Evolutionary conservation across 2,888 invertebrate genomes (phyloP), one percentile per base, ranked within the genome.

Genomic region (Chydorus sphaericus): DNA sequence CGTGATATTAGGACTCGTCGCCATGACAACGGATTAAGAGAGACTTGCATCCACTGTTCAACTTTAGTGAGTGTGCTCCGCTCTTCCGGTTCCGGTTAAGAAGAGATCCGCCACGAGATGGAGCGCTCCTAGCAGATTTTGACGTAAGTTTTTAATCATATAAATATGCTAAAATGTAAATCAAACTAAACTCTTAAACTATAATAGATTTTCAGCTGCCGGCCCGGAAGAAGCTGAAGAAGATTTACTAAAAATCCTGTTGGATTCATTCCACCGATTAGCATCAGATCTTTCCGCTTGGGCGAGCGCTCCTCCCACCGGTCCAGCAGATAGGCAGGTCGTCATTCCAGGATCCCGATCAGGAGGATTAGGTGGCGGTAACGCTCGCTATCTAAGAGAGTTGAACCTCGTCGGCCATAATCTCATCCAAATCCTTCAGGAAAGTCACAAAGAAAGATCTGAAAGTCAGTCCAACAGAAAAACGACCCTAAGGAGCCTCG

Each of bases 21-120:
- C 96, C 52, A 96, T 96, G 94, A 91, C 96, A 3, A 87, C 87
- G 71, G 94, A 96, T 70, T 90, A 94, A 4, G 97, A 98, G 71
- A 92, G 91, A 57, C 75, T 98, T 3, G 98, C 98, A 68, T 97
- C 97, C 0, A 91, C 94, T 2, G 91, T 98, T 0, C 98, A 70
- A 94, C 96, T 1, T 72, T 98, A 8, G 94, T 94, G 1, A 97
- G 96, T 69, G 94, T 96, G 1, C 88, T 96, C 1, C 79, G 89
- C 58, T 89, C 90, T 28, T 76, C 75, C 64, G n/a, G n/a, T n/a
- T n/a, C n/a, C n/a, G 61, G 59, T 39, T 60, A 60, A 4, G 82
- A 84, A 64, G 82, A 87, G 0, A 88, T 92, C 0, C 88, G 90
- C 68, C 82, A 84, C 37, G 93, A 94, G 72, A 93, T 97, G 88